Evolutionary conservation across 2,113 vertebrate species (phyloP).

Genomic region (Gobius niger): DNA sequence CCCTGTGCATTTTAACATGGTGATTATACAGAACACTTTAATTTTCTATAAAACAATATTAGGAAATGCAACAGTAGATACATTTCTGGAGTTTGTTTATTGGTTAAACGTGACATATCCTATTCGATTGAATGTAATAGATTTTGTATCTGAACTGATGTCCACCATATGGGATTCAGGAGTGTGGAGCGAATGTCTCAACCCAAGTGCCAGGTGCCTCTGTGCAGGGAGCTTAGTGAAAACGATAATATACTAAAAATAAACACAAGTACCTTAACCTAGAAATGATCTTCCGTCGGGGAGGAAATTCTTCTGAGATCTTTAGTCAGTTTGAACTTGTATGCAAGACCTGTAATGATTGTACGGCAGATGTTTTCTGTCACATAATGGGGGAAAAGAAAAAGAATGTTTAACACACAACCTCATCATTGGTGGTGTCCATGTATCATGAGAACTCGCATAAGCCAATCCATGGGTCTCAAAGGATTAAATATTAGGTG

Average conservation of each 20-base stretch:
- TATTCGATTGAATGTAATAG: neutral
- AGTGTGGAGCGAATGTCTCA: constrained; percentile 45
- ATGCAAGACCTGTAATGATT: constrained; percentile 59
- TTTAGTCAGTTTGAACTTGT: constrained; percentile 23
- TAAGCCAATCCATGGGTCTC: no score
- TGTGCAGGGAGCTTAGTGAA: constrained; percentile 11
- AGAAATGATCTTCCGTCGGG: constrained; percentile 4
- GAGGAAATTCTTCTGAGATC: constrained; percentile 11
- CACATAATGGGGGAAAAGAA: neutral
- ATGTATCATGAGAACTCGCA: no score
- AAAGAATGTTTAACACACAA: constrained; percentile 12
- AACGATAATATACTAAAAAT: neutral
- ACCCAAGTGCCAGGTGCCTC: constrained; percentile 33
- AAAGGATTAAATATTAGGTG: no score
- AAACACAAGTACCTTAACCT: constrained; percentile 2
- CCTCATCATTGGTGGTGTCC: neutral
- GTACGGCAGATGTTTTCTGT: constrained; percentile 31
- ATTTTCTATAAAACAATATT: no score
- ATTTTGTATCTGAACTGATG: neutral
- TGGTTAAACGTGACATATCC: neutral
- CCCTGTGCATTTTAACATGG: no score
- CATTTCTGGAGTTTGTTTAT: no score
- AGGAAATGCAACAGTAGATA: no score
- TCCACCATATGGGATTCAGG: constrained; percentile 5
- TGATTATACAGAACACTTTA: no score